Evolutionary conservation across 2,888 invertebrate species (phyloP), one percentile per base, ranked within the genome.

Genomic region (Dichetophora obliterata): DNA sequence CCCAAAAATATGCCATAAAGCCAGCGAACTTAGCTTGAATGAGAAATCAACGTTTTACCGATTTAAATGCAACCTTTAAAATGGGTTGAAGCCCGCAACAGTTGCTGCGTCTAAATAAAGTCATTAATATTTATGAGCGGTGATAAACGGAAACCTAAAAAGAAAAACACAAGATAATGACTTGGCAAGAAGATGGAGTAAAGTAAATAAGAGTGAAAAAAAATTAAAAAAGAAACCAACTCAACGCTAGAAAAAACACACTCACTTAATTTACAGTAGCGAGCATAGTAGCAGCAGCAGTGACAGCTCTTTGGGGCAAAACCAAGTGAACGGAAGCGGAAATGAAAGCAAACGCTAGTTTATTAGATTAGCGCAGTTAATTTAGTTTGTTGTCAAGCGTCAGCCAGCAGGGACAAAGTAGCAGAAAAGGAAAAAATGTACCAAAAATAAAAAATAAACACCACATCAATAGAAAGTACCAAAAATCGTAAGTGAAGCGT

Each of bases 281-380:
- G 5, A 61, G 27, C 16, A 34, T 16, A 65, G n/a, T 6, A 63
- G 27, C 11, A 63, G 31, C n/a, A 65, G 31, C 52, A 52, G 52
- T 6, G 34, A 9, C 31, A 52, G n/a, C 52, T 37, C 9, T 9
- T 34, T 75, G 69, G 75, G 77, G 24, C 24, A 77, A 34, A 78
- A 48, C 74, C 77, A 52, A 75, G 63, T 48, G 70, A 63, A 9
- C 71, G 72, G 63, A 24, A 57, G 63, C 69, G 34, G 14, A 37
- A 59, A 14, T n/a, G 34, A 2, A 77, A 59, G 31, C 34, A 52
- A 52, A 34, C 69, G 52, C 54, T 24, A 70, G 31, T 24, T 70
- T 27, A 70, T 70, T 70, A 70, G 69, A 70, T 70, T 70, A 70
- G 54, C 69, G 31, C 54, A 70, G 52, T 52, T 70, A 70, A 70